phyloP scores from a whole-genome alignment of 2,888 invertebrate genomes.

The Idaea aversata region DNA sequence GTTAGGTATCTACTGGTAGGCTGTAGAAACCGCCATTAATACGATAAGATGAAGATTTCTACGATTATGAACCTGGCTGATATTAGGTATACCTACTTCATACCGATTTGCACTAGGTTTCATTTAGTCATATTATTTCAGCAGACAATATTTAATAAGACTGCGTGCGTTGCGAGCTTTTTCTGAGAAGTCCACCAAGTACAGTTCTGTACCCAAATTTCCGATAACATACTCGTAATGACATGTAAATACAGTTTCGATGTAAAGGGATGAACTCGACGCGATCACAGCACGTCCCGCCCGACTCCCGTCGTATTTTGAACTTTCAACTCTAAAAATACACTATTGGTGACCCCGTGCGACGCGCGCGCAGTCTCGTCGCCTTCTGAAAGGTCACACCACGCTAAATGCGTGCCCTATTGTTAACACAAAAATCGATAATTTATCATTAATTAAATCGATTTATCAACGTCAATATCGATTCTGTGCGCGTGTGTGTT shows the following conservation, averaged over 20 bases:
- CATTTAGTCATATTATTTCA: no score
- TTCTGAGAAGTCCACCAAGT: no score
- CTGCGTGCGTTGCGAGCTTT: no score
- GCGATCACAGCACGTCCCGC: slow-evolving; percentile 45
- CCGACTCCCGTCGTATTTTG: slow-evolving; percentile 70
- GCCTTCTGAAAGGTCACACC: slow-evolving; percentile 76
- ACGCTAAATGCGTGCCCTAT: slow-evolving; percentile 56
- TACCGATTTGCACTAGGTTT: no score
- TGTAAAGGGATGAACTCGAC: background rate
- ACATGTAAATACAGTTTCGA: background rate
- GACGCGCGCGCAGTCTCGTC: slow-evolving; percentile 71
- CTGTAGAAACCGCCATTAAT: no score
- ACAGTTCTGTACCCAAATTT: no score
- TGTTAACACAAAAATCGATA: slow-evolving; percentile 27
- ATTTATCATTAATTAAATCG: background rate
- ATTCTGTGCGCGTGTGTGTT: background rate
- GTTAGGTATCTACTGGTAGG: no score
- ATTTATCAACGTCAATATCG: background rate
- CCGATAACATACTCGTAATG: background rate
- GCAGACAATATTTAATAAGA: no score
- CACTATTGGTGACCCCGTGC: slow-evolving; percentile 74
- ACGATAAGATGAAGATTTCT: no score
- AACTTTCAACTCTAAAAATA: slow-evolving; percentile 82
- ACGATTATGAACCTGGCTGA: no score
- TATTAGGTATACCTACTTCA: no score